These are phyloP conservation scores for Chelonia mydas DNA, from an alignment of 2,797 vertebrate genomes.

Conservation along the genomic window DNA sequence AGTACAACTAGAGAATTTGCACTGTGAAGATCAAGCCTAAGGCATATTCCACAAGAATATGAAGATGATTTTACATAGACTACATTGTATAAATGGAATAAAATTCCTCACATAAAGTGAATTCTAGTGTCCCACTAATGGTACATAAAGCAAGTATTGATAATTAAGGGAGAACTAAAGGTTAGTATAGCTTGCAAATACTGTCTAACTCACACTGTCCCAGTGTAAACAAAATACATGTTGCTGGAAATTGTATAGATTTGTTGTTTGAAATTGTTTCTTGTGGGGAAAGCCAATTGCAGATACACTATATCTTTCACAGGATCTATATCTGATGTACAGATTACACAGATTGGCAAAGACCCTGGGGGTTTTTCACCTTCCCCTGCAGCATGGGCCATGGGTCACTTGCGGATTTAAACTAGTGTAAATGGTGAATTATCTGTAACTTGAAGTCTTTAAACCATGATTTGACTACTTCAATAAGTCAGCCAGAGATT, in stretches of 20 bases:
- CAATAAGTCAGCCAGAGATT: too few species aligned
- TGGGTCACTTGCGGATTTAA: too few species aligned
- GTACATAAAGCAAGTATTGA: background rate
- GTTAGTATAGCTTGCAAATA: background rate
- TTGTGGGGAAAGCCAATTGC: background rate
- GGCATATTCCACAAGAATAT: background rate
- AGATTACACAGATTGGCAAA: background rate
- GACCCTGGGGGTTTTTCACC: too few species aligned
- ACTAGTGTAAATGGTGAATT: too few species aligned
- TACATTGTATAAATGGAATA: background rate
- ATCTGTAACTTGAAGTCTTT: too few species aligned
- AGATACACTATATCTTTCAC: slow-evolving; percentile 30
- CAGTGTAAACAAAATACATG: slow-evolving; percentile 8
- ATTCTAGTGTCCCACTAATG: background rate
- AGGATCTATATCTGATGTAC: background rate
- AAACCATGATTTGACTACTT: too few species aligned
- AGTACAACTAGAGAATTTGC: background rate
- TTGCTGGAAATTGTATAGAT: slow-evolving; percentile 36
- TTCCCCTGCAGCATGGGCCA: too few species aligned
- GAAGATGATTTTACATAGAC: background rate
- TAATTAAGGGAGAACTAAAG: background rate
- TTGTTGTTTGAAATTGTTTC: slow-evolving; percentile 12
- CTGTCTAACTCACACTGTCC: background rate
- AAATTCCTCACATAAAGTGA: background rate
- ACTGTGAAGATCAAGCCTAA: background rate